phyloP scores from a whole-genome alignment of 1,140 invertebrate genomes.

The Asobara japonica region DNA sequence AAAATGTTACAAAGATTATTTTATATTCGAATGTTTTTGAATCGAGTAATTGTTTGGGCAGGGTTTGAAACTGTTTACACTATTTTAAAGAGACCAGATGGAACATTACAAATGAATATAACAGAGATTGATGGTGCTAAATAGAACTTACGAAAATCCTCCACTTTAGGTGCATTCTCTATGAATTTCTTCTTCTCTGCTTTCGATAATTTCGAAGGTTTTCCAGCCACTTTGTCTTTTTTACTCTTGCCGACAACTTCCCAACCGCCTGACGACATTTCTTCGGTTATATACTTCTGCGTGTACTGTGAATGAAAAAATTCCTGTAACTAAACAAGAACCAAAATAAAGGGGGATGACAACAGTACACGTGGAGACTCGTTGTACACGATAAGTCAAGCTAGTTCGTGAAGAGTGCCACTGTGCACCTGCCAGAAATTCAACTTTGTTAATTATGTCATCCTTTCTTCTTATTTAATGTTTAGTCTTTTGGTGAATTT shows the following conservation, averaged over 20 bases:
- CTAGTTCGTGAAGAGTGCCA: no score
- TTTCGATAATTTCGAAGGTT: constrained; percentile 68
- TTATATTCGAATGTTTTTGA: no score
- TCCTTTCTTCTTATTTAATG: no score
- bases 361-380: neutral
- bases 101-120: neutral
- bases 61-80: neutral
- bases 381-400: no score
- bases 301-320: neutral
- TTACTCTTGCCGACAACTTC: constrained; percentile 80
- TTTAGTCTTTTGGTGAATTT: no score
- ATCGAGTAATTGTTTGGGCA: no score
- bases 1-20: neutral
- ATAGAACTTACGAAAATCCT: constrained; percentile 71
- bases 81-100: neutral
- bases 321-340: neutral
- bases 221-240: constrained; percentile 71
- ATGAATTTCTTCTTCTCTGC: constrained; percentile 71
- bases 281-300: no score
- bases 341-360: neutral
- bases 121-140: neutral
- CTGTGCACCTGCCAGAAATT: no score
- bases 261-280: constrained; percentile 77
- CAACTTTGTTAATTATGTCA: no score
- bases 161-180: constrained; percentile 70